Percentiles rank a stretch among this genome's conserved stretches.
phyloP scores from a whole-genome alignment of 1,140 invertebrate species.

The Pantala flavescens region DNA sequence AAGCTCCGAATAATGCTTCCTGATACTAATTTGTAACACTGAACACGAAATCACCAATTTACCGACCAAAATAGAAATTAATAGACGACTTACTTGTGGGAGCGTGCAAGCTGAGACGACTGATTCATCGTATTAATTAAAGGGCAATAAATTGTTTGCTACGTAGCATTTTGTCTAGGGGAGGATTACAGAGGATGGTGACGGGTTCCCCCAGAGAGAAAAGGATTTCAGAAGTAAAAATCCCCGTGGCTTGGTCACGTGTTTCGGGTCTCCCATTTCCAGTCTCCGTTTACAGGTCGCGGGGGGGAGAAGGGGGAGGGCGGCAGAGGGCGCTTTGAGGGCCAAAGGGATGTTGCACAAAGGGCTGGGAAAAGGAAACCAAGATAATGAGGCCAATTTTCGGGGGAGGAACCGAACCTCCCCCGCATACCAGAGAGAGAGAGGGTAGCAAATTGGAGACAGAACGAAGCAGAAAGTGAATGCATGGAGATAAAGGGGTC shows the following conservation, averaged over 20 bases:
- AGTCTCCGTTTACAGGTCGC: constrained; percentile 7
- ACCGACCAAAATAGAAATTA: too few relatives aligned
- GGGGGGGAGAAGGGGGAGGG: neutral
- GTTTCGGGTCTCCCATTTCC: neutral
- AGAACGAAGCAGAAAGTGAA: too few relatives aligned
- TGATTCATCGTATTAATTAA: too few relatives aligned
- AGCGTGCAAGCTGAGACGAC: too few relatives aligned
- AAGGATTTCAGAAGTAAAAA: neutral
- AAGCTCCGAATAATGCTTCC: too few relatives aligned
- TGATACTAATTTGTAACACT: too few relatives aligned
- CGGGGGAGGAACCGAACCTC: neutral
- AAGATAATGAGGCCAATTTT: constrained; percentile 7
- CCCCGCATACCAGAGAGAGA: neutral
- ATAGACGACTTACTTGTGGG: too few relatives aligned
- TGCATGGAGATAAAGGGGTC: neutral
- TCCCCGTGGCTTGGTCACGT: neutral
- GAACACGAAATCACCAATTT: too few relatives aligned
- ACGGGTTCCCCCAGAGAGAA: neutral
- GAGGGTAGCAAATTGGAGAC: neutral
- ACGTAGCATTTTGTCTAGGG: too few relatives aligned
- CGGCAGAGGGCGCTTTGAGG: too few relatives aligned
- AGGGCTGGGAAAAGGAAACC: neutral
- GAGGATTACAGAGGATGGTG: neutral
- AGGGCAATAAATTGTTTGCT: too few relatives aligned
- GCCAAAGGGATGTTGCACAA: neutral